phyloP scores from a whole-genome alignment of 2,797 vertebrate species.

The Cuculus canorus region DNA sequence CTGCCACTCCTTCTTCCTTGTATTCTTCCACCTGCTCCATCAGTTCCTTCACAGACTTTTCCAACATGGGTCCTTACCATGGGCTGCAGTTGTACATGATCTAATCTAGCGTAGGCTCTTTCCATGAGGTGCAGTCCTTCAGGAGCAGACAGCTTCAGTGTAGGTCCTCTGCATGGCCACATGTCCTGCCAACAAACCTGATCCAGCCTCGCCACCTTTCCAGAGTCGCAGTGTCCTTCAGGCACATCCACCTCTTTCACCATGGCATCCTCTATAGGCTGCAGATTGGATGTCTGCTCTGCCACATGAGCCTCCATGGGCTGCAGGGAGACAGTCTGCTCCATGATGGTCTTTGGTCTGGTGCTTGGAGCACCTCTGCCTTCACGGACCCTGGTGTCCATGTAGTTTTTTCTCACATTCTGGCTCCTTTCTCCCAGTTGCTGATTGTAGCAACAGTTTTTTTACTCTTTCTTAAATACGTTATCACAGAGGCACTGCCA shows the following conservation, averaged over 20 bases:
- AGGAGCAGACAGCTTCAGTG: rapidly evolving
- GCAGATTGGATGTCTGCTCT: not conserved
- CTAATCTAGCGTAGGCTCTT: not conserved
- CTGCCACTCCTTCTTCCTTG: not conserved
- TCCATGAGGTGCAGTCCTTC: not conserved
- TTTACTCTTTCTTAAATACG: not conserved
- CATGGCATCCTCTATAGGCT: rapidly evolving
- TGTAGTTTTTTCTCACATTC: not conserved
- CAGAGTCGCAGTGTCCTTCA: not conserved
- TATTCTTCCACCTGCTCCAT: not conserved
- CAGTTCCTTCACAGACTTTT: not conserved
- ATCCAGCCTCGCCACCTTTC: not conserved
- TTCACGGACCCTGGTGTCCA: not conserved
- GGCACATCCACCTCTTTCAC: rapidly evolving
- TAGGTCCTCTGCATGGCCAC: not conserved
- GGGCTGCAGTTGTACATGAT: not conserved
- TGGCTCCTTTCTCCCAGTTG: not conserved
- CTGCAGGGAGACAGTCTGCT: not conserved
- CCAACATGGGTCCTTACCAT: rapidly evolving
- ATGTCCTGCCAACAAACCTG: not conserved
- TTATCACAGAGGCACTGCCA: not conserved
- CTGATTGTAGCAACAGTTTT: not conserved
- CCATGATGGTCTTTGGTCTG: not conserved
- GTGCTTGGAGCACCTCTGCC: not conserved
- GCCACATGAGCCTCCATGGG: rapidly evolving